A percentile compares a stretch with the other conserved stretches of the same genome.
These are phyloP conservation scores for Actinia tenebrosa DNA, from an alignment of 64 coral and sea anemone species.

Conservation along the genomic window DNA sequence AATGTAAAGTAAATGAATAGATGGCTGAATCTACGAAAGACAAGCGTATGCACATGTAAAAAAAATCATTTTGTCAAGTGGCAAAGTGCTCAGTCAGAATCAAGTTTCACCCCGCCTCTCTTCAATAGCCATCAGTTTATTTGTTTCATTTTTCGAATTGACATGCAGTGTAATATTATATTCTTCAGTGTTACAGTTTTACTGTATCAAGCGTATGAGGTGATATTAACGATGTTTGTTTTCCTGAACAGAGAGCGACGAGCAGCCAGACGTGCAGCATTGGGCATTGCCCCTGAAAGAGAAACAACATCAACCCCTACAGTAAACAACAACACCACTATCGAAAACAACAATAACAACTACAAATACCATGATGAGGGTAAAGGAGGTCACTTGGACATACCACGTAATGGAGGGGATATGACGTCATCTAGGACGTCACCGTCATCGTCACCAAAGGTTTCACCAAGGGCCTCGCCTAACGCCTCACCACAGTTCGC, in stretches of 20 bases:
- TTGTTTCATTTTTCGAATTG: no score
- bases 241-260: conserved; percentile 29
- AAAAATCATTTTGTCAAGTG: no score
- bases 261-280: conserved; percentile 56
- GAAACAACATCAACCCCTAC: conserved; percentile 9
- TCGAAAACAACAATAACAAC: conserved; percentile 6
- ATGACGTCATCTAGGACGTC: conserved; percentile 57
- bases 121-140: no score
- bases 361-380: neutral
- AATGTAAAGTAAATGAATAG: no score
- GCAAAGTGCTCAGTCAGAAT: no score
- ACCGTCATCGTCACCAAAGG: conserved; percentile 52
- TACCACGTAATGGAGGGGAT: neutral
- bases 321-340: conserved; percentile 4
- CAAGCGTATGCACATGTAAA: no score
- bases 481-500: conserved; percentile 42
- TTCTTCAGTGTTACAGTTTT: no score
- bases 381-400: neutral
- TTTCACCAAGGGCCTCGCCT: conserved; percentile 69
- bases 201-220: no score
- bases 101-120: no score
- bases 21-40: no score
- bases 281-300: conserved; percentile 19
- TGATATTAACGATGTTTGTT: neutral
- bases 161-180: no score